Conservation (phyloP, 2,113 vertebrate genomes). For the Cyprichromis sp. region DNA sequence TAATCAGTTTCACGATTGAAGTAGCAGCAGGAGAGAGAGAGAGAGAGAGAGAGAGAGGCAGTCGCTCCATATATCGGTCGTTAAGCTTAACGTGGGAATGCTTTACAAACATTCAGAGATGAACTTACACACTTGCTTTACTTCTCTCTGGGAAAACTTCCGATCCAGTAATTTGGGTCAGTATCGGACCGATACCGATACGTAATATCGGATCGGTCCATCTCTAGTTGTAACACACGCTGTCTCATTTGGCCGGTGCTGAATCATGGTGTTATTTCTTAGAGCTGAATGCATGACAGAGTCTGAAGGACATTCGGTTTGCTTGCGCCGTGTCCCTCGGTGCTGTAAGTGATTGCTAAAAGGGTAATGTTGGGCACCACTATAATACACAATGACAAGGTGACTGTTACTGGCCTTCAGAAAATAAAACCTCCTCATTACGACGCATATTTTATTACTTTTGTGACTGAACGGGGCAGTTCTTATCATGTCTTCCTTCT, state of each 20-base stretch:
- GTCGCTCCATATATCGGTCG: too few relatives aligned
- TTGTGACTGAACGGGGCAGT: neutral
- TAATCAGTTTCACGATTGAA: too few relatives aligned
- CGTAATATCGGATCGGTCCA: too few relatives aligned
- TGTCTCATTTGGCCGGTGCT: neutral
- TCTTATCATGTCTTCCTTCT: neutral
- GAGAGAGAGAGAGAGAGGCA: too few relatives aligned
- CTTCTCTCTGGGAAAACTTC: too few relatives aligned
- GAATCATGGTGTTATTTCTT: neutral
- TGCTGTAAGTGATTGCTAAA: neutral
- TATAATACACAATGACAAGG: slow-evolving; percentile 38
- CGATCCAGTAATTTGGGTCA: too few relatives aligned
- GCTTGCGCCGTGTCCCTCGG: neutral
- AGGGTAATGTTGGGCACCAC: neutral
- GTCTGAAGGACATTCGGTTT: slow-evolving; percentile 29
- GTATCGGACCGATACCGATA: too few relatives aligned
- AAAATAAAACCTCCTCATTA: slow-evolving; percentile 12
- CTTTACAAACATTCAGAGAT: too few relatives aligned
- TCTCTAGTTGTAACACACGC: neutral
- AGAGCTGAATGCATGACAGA: neutral
- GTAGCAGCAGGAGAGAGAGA: too few relatives aligned
- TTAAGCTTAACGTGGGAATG: too few relatives aligned
- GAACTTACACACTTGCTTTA: too few relatives aligned
- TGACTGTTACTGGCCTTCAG: slow-evolving; percentile 18
- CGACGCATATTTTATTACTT: neutral